Evolutionary conservation across 2,888 invertebrate genomes (phyloP).

Genomic region (Epirrhoe alternata): DNA sequence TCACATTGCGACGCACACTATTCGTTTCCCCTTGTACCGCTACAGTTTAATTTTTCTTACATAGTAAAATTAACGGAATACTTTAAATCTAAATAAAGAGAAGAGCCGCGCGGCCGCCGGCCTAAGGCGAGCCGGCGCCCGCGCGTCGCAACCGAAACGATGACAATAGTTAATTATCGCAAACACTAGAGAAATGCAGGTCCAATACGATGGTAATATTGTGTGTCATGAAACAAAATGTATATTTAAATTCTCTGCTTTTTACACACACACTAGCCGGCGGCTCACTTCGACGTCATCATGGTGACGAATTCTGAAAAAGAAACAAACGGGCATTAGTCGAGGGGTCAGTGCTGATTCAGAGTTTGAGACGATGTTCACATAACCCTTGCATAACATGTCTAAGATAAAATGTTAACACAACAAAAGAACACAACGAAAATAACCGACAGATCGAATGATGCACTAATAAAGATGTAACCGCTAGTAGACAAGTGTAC

Average conservation of each 20-base stretch:
- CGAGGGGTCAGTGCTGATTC: conserved; percentile 3
- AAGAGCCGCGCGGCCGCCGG: conserved; percentile 54
- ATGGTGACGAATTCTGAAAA: conserved; percentile 98
- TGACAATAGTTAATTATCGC: conserved; percentile 84
- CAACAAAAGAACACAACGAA: conserved; percentile 65
- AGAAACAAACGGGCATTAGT: conserved; percentile 58
- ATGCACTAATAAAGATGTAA: conserved; percentile 72
- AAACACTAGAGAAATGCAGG: conserved; percentile 87
- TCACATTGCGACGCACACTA: conserved; percentile 79
- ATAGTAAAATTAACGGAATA: conserved; percentile 84
- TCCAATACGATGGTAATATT: conserved; percentile 86
- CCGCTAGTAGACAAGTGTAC: conserved; percentile 66
- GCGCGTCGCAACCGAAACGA: conserved; percentile 76
- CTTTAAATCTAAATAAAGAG: conserved; percentile 82
- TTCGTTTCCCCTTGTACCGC: conserved; percentile 79
- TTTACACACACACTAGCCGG: conserved; percentile 87
- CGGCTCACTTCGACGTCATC: conserved; percentile 99
- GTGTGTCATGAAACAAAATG: conserved; percentile 87
- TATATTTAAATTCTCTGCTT: conserved; percentile 87
- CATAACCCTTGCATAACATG: conserved; percentile 59
- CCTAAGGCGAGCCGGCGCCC: conserved; percentile 46
- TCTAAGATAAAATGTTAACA: conserved; percentile 62
- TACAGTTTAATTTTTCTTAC: conserved; percentile 79
- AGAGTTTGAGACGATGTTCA: conserved; percentile 39
- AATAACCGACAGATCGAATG: conserved; percentile 70